Evolutionary conservation across 2,113 vertebrate genomes (phyloP).

Genomic region (Daubentonia madagascariensis): DNA sequence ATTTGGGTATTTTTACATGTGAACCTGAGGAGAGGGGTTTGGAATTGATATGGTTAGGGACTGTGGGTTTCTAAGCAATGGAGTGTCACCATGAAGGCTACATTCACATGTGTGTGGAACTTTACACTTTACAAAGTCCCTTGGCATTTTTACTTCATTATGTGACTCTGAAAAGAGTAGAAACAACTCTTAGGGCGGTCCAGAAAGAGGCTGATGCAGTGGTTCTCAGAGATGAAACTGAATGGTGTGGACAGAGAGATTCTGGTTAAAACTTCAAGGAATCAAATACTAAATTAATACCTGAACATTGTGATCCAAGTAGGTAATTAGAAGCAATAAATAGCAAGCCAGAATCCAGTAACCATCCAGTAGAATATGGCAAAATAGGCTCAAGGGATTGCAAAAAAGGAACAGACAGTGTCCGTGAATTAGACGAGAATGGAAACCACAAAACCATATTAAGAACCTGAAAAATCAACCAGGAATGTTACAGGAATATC

Average conservation of each 20-base stretch:
- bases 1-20: not conserved
- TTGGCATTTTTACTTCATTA: not conserved
- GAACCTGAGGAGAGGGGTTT: not conserved
- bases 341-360: slow-evolving; percentile 58
- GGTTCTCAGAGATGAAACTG: not conserved
- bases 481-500: not conserved
- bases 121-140: not conserved
- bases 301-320: slow-evolving; percentile 44
- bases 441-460: slow-evolving; percentile 14
- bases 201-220: not conserved
- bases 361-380: slow-evolving; percentile 7
- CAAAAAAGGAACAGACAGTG: not conserved
- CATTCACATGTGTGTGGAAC: accelerated
- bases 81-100: not conserved
- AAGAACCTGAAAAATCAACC: not conserved
- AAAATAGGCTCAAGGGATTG: slow-evolving; percentile 43
- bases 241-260: not conserved
- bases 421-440: not conserved
- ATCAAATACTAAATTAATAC: slow-evolving; percentile 51
- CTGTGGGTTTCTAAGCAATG: not conserved
- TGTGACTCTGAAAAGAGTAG: not conserved
- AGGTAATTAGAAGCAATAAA: slow-evolving; percentile 72
- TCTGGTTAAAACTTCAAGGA: slow-evolving; percentile 36
- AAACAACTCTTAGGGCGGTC: not conserved
- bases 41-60: not conserved